Percentiles rank a stretch among this genome's conserved stretches.
Evolutionary conservation across 2,888 invertebrate species (phyloP).

Genomic region (Athetis lepigone): DNA sequence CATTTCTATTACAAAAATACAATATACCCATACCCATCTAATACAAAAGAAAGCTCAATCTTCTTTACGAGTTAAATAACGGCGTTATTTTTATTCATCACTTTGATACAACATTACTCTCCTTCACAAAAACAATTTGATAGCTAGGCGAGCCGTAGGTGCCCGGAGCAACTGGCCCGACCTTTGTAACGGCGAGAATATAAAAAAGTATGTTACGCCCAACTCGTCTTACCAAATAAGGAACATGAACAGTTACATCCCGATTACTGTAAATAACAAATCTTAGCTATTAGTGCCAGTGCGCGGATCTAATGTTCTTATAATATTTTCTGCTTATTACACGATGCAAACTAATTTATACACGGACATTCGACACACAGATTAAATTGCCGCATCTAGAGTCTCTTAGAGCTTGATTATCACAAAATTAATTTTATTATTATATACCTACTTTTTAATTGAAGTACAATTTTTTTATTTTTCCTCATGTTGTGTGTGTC

Average conservation of each 20-base stretch:
- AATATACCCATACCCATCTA: not conserved
- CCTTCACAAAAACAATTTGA: constrained; percentile 48
- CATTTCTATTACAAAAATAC: constrained; percentile 10
- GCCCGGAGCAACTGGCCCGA: constrained; percentile 37
- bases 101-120: constrained; percentile 38
- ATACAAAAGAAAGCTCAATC: constrained; percentile 31
- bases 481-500: too few relatives aligned
- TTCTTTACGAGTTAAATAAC: constrained; percentile 34
- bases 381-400: too few relatives aligned
- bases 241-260: constrained; percentile 61
- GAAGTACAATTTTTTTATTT: too few relatives aligned
- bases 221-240: constrained; percentile 65
- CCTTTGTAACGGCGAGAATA: constrained; percentile 56
- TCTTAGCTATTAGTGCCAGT: constrained; percentile 55
- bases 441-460: too few relatives aligned
- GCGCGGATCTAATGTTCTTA: constrained; percentile 44
- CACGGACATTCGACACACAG: constrained; percentile 19
- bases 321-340: constrained; percentile 34
- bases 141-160: constrained; percentile 26
- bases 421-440: too few relatives aligned
- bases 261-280: constrained; percentile 58
- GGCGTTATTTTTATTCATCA: constrained; percentile 46
- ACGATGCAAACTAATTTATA: constrained; percentile 33
- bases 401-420: too few relatives aligned
- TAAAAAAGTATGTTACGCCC: constrained; percentile 62